These are phyloP conservation scores for Falco biarmicus DNA, from an alignment of 2,797 vertebrate genomes.

Conservation along the genomic window DNA sequence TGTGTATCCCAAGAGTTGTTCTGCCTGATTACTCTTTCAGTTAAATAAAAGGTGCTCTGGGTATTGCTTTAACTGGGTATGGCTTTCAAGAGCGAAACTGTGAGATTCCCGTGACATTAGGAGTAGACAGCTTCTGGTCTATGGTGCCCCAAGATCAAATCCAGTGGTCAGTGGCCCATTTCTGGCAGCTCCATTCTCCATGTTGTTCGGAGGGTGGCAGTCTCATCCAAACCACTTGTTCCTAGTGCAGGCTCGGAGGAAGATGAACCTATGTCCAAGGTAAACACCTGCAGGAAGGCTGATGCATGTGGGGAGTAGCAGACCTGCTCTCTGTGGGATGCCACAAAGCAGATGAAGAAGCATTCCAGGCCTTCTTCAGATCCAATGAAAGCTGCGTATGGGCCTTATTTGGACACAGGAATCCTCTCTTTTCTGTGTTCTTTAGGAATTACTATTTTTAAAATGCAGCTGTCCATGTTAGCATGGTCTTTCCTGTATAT, in stretches of 20 bases:
- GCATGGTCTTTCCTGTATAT: neutral
- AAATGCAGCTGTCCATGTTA: neutral
- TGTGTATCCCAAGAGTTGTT: neutral
- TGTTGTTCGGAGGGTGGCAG: fast-evolving
- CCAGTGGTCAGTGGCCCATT: neutral
- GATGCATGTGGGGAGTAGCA: fast-evolving
- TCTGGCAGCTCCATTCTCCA: neutral
- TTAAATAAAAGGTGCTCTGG: neutral
- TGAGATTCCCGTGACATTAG: neutral
- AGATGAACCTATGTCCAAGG: neutral
- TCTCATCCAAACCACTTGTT: neutral
- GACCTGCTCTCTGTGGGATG: neutral
- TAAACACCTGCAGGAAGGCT: neutral
- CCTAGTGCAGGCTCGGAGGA: neutral
- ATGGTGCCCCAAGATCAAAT: neutral
- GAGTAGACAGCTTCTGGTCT: neutral
- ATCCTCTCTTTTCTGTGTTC: neutral
- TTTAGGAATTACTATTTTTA: neutral
- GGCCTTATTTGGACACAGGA: neutral
- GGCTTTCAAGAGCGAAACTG: neutral
- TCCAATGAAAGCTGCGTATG: neutral
- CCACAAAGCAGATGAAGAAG: neutral
- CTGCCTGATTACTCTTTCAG: neutral
- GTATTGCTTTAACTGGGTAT: neutral
- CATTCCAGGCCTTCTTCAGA: neutral